These are phyloP conservation scores for Bambusicola thoracicus DNA, from an alignment of 2,113 vertebrate genomes.

Conservation along the genomic window DNA sequence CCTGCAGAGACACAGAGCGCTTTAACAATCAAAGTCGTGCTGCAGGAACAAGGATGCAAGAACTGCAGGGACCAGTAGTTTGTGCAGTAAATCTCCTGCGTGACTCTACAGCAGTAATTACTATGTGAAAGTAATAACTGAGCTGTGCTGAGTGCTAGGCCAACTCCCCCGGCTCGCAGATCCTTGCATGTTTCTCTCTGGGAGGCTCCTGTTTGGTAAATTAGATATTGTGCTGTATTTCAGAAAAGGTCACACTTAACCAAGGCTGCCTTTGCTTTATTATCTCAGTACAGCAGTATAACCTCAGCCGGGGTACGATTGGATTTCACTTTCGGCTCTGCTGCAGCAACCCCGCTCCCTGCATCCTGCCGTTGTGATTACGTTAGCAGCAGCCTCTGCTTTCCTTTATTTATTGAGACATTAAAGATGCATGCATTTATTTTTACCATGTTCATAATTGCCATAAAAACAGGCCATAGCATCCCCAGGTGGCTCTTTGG, in stretches of 20 bases:
- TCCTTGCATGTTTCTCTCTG: constrained; percentile 52
- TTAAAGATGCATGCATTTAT: constrained; percentile 73
- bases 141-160: constrained; percentile 23
- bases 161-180: constrained; percentile 55
- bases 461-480: constrained; percentile 24
- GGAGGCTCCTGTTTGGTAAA: constrained; percentile 71
- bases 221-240: constrained; percentile 71
- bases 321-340: constrained; percentile 24
- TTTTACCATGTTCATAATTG: constrained; percentile 67
- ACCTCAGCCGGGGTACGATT: constrained; percentile 45
- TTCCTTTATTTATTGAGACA: constrained; percentile 68
- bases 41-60: constrained; percentile 31
- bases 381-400: constrained; percentile 51
- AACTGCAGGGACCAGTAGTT: constrained; percentile 32
- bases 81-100: constrained; percentile 65
- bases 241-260: constrained; percentile 69
- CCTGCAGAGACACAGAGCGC: neutral
- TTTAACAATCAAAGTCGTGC: neutral
- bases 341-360: constrained; percentile 26
- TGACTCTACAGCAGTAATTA: constrained; percentile 71
- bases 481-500: neutral
- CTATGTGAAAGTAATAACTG: constrained; percentile 69
- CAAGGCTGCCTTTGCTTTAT: constrained; percentile 61
- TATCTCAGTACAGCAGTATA: constrained; percentile 55
- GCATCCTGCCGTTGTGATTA: constrained; percentile 59